Evolutionary conservation across 2,888 invertebrate species (phyloP).

Genomic region (Seladonia tumulorum): DNA sequence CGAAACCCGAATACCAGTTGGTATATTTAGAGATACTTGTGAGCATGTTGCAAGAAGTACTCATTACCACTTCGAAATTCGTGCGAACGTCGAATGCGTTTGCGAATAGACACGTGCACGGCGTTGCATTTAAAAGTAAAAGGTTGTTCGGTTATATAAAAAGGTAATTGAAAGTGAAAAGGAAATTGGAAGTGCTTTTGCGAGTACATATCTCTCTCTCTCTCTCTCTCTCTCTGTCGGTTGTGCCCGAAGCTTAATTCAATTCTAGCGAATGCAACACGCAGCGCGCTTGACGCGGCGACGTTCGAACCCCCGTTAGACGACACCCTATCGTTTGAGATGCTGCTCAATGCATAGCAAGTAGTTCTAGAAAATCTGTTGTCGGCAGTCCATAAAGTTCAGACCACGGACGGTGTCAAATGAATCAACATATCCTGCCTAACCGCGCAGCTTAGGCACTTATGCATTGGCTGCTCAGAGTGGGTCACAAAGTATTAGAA

Average conservation of each 20-base stretch:
- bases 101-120: background rate
- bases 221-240: background rate
- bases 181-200: background rate
- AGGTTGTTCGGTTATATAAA: background rate
- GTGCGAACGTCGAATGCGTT: background rate
- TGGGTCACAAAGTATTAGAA: constrained; percentile 14
- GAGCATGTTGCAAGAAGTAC: background rate
- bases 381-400: constrained; percentile 63
- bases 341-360: constrained; percentile 75
- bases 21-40: background rate
- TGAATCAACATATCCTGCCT: constrained; percentile 68
- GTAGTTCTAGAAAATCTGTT: constrained; percentile 74
- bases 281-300: constrained; percentile 31
- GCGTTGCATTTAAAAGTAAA: background rate
- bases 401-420: constrained; percentile 67
- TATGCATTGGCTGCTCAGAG: background rate
- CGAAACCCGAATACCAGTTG: background rate
- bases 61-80: background rate
- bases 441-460: constrained; percentile 34
- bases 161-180: constrained; percentile 8
- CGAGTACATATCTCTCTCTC: background rate
- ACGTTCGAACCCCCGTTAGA: constrained; percentile 67
- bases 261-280: constrained; percentile 25
- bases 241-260: constrained; percentile 17
- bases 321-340: constrained; percentile 61